Evolutionary conservation across 1,140 invertebrate genomes (phyloP).

Genomic region (Anagrus nilaparvatae): DNA sequence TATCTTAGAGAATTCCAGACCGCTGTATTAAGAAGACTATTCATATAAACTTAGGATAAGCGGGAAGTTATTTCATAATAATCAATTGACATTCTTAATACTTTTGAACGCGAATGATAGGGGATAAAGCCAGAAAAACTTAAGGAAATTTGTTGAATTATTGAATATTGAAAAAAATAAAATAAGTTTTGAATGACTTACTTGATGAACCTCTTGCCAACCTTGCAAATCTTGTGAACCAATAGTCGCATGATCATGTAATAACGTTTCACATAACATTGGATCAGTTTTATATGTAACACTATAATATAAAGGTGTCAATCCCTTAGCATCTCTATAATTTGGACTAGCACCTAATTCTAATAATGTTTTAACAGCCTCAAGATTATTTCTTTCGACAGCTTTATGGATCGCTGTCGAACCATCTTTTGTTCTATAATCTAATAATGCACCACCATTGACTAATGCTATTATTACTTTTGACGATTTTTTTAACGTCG

Average conservation of each 20-base stretch:
- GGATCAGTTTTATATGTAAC: conserved; percentile 82
- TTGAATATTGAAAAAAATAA: no score
- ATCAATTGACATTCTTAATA: no score
- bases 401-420: conserved; percentile 84
- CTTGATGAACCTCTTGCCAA: conserved; percentile 98
- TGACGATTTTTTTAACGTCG: conserved; percentile 70
- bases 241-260: conserved; percentile 91
- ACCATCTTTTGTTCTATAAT: conserved; percentile 93
- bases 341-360: conserved; percentile 95
- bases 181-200: conserved; percentile 20
- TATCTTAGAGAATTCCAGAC: no score
- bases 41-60: no score
- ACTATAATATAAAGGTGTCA: conserved; percentile 91
- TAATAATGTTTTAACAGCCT: conserved; percentile 80
- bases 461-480: conserved; percentile 89
- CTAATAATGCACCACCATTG: conserved; percentile 94
- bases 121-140: no score
- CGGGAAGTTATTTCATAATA: no score
- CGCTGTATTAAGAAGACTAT: no score
- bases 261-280: conserved; percentile 79
- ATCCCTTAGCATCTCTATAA: conserved; percentile 85
- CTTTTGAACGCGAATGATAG: no score
- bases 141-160: no score
- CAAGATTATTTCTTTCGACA: conserved; percentile 75
- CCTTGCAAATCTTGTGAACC: conserved; percentile 92